Evolutionary conservation across 2,888 invertebrate genomes (phyloP).

Genomic region (Cyaniris semiargus): DNA sequence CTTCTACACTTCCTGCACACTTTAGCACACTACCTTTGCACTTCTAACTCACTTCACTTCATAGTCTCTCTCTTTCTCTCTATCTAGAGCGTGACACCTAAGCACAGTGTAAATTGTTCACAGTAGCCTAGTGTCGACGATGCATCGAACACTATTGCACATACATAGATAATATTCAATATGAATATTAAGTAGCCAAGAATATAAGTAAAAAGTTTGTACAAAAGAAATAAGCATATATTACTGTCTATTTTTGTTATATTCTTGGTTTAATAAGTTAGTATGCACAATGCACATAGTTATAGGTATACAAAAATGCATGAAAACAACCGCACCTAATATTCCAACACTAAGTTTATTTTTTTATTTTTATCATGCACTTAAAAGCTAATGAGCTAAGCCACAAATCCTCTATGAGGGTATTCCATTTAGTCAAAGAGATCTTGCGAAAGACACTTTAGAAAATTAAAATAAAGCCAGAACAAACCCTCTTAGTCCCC

Average conservation of each 20-base stretch:
- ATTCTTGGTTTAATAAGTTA: conserved; percentile 25
- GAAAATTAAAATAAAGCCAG: conserved; percentile 76
- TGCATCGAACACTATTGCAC: conserved; percentile 61
- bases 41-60: conserved; percentile 58
- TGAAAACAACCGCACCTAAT: neutral
- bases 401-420: conserved; percentile 52
- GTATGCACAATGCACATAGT: conserved; percentile 27
- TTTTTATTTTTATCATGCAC: conserved; percentile 25
- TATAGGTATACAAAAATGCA: conserved; percentile 24
- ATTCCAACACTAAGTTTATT: neutral
- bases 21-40: conserved; percentile 74
- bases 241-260: neutral
- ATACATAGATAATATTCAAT: conserved; percentile 63
- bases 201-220: conserved; percentile 33
- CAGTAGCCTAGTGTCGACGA: conserved; percentile 63
- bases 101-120: conserved; percentile 71
- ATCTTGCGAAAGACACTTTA: conserved; percentile 77
- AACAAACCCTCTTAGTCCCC: conserved; percentile 73
- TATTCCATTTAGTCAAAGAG: conserved; percentile 55
- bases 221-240: conserved; percentile 34
- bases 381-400: conserved; percentile 36
- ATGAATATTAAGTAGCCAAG: conserved; percentile 52
- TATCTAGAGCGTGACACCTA: conserved; percentile 68
- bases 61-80: conserved; percentile 72
- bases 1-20: conserved; percentile 68